Conservation (phyloP, 1,140 invertebrate species). For the Whitmania pigra region DNA sequence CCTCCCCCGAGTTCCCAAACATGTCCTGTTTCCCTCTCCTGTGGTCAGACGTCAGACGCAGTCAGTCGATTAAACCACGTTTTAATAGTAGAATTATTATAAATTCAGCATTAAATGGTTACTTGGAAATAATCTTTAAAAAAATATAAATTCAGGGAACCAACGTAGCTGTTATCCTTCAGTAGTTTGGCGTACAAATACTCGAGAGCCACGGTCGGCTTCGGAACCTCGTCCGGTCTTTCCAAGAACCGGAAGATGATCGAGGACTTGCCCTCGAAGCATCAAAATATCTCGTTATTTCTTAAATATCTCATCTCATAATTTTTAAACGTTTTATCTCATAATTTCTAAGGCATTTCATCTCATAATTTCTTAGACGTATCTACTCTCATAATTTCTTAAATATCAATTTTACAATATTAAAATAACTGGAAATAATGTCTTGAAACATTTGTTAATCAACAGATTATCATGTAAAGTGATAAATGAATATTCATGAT, state of each 20-base stretch:
- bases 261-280: conserved; percentile 64
- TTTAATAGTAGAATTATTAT: not conserved
- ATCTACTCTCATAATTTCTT: not conserved
- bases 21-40: conserved; percentile 67
- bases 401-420: not conserved
- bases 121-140: not conserved
- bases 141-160: conserved; percentile 27
- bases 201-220: conserved; percentile 67
- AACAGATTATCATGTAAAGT: too few relatives aligned
- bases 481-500: too few relatives aligned
- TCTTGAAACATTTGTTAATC: too few relatives aligned
- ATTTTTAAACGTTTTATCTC: too few relatives aligned
- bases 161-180: conserved; percentile 58
- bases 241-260: conserved; percentile 68
- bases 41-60: conserved; percentile 4
- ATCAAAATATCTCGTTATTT: conserved; percentile 16
- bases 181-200: conserved; percentile 67
- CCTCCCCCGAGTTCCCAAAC: conserved; percentile 78
- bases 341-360: too few relatives aligned
- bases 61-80: not conserved
- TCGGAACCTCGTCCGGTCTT: conserved; percentile 55
- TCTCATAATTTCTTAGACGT: conserved; percentile 6
- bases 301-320: not conserved
- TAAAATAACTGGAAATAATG: not conserved
- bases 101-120: conserved; percentile 10